phyloP scores from a whole-genome alignment of 2,113 vertebrate species.

The Macheiramphus alcinus region DNA sequence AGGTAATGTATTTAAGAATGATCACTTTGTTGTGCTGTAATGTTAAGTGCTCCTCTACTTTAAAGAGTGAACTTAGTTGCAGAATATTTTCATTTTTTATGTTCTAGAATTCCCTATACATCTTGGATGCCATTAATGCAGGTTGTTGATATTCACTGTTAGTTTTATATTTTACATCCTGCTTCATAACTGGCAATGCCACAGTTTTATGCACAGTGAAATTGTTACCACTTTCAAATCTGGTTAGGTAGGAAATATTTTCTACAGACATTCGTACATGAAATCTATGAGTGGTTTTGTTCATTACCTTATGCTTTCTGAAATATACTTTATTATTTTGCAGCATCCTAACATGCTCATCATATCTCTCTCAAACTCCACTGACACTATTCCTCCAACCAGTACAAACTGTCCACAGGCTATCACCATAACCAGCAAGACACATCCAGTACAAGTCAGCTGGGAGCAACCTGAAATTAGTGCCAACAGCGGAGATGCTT shows the following conservation, averaged over 20 bases:
- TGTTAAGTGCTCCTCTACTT: not conserved
- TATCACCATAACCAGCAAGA: not conserved
- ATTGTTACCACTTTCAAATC: not conserved
- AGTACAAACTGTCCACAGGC: not conserved
- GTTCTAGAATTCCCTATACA: not conserved
- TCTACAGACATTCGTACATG: rapidly evolving
- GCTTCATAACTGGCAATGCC: not conserved
- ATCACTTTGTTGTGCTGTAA: not conserved
- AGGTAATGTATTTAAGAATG: not conserved
- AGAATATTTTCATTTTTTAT: not conserved
- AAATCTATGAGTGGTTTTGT: not conserved
- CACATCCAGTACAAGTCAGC: not conserved
- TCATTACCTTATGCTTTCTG: not conserved
- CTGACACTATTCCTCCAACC: not conserved
- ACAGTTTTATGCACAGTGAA: not conserved
- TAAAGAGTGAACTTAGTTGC: not conserved
- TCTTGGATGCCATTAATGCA: not conserved
- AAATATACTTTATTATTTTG: not conserved
- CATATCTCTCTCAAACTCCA: not conserved
- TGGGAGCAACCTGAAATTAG: not conserved
- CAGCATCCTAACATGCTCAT: not conserved
- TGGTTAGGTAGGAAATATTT: not conserved
- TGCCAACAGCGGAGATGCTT: not conserved
- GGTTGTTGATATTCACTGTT: not conserved
- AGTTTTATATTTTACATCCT: not conserved